Percentiles rank a stretch among this genome's conserved stretches.
phyloP scores from a whole-genome alignment of 2,888 invertebrate genomes.

The Callimorpha dominula region DNA sequence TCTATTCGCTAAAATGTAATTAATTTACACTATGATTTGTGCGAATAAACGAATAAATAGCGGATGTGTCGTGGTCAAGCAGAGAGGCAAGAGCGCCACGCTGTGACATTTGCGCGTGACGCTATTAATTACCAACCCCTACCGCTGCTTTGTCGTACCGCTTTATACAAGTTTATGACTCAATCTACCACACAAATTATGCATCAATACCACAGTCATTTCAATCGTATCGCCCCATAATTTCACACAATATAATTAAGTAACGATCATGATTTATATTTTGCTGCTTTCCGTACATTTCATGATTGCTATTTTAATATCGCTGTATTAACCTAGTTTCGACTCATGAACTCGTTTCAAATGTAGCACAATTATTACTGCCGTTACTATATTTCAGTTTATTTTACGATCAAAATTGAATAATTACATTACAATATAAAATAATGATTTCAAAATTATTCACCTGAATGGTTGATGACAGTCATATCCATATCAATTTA shows the following conservation, averaged over 20 bases:
- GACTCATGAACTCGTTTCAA: background rate
- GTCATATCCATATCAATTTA: background rate
- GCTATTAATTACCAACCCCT: background rate
- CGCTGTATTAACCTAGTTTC: slow-evolving; percentile 1
- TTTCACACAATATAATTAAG: background rate
- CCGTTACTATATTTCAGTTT: background rate
- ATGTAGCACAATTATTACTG: background rate
- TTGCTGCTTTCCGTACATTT: background rate
- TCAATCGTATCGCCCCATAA: background rate
- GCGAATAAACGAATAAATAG: slow-evolving; percentile 14
- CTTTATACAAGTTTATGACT: background rate
- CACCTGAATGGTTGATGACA: background rate
- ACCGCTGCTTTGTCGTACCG: background rate
- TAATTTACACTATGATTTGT: slow-evolving; percentile 10
- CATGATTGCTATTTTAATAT: slow-evolving; percentile 1
- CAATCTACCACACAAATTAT: background rate
- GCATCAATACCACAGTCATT: background rate
- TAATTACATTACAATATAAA: background rate
- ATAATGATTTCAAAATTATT: background rate
- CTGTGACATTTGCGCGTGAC: background rate
- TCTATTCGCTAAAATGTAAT: slow-evolving; percentile 5
- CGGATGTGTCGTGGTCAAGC: background rate
- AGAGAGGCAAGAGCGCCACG: background rate
- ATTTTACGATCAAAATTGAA: background rate
- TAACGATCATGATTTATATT: background rate